Evolutionary conservation across 2,888 invertebrate genomes (phyloP), one percentile per base, ranked within the genome.

Genomic region (Malthinus flaveolus): DNA sequence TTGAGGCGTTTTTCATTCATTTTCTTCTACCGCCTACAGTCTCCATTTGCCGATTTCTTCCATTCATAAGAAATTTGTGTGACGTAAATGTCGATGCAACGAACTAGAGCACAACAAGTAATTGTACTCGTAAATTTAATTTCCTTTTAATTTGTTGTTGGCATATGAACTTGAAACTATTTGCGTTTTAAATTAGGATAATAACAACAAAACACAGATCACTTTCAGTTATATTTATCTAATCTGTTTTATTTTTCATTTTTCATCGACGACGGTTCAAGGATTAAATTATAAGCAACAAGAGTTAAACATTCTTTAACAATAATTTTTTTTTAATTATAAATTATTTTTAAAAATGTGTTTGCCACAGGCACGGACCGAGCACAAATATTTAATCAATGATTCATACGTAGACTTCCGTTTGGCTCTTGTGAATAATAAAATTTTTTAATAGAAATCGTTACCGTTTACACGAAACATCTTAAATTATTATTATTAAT

Each of bases 221-320:
- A 45, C 12, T 45, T 52, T 36, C 55, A 52, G 35, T 33, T 23
- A 54, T 48, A 52, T 45, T 33, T 23, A 54, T 48, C 44, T 56
- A 56, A 56, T 56, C 55, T 56, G 23, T 49, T 56, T 56, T 56
- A 56, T 56, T 42, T 56, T 56, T 44, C 37, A 52, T 36, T 56
- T 45, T 12, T 32, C 48, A 39, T 52, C 42, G 45, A 42, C 42
- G 6, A 32, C 44, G 13, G 55, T 56, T 56, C 55, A 56, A 56
- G 49, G 55, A 11, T 52, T 52, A 39, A 35, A 35, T 46, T 36
- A 47, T 49, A 55, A 56, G 49, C 49, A 49, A 13, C 31, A 10
- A 35, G n/a, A n/a, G n/a, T n/a, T 33, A 32, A 46, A 34, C 23
- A 54, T 54, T 54, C 54, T 23, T 48, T 0, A n/a, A n/a, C 10